Evolutionary conservation across 2,113 vertebrate genomes (phyloP), one percentile per base, ranked within the genome.

Genomic region (Lipotes vexillifer): DNA sequence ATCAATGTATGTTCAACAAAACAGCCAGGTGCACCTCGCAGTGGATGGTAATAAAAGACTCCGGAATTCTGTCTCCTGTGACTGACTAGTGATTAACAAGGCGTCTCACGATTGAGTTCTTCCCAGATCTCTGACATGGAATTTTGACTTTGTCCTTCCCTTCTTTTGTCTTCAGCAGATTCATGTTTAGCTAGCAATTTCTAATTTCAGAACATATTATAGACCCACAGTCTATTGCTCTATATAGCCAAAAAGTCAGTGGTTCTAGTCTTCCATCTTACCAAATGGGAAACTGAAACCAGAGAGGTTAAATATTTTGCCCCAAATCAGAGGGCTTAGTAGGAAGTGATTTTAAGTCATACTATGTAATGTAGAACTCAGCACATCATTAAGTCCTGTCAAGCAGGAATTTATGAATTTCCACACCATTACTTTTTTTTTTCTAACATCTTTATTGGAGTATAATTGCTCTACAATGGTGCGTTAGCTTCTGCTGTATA

Each of bases 111-210:
- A 9, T 85, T 93, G 12, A 81, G 5, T 72, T 97, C 55, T 6
- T 91, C 77, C n/a, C 61, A 96, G 55, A 71, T 87, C 38, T 93
- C 75, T 75, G 17, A 94, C 38, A 93, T 84, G 27, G 23, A 90
- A 96, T 90, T 94, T 97, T 95, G 49, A 85, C 65, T 94, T 97
- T 94, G 63, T 69, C 23, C 29, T 95, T 72, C 27, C n/a, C 10
- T 84, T 88, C 65, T 85, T 1, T 93, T 81, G 14, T 96, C 27
- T 20, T 87, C 21, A 89, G 38, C 12, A 93, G 23, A 90, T 84
- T 93, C 52, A 75, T 65, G n/a, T 86, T 94, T 77, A 93, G 59
- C n/a, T 72, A 72, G 41, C 57, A 89, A 36, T 63, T 86, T 86
- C n/a, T 92, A 75, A 93, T 90, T 94, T 44, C 86, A 33, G 74